phyloP scores from a whole-genome alignment of 2,797 vertebrate species.

The Gouania willdenowi region DNA sequence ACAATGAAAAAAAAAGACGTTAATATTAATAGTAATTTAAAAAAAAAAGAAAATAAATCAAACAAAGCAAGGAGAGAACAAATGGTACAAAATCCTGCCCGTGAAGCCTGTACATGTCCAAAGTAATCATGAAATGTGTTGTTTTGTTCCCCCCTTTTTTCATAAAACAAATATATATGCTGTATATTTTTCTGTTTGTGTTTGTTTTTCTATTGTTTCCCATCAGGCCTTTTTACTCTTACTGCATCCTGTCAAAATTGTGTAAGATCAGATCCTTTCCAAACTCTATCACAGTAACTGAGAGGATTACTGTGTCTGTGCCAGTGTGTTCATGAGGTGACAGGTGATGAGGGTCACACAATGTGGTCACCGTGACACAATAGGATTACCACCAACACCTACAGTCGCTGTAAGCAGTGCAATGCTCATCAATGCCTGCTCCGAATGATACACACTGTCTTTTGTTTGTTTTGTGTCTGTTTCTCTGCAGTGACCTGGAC shows the following conservation, averaged over 20 bases:
- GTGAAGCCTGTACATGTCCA: too few relatives aligned
- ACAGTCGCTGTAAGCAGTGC: slow-evolving; percentile 8
- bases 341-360: slow-evolving; percentile 43
- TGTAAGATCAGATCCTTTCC: slow-evolving; percentile 27
- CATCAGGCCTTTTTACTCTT: slow-evolving; percentile 7
- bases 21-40: too few relatives aligned
- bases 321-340: slow-evolving; percentile 5
- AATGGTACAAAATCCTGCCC: too few relatives aligned
- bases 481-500: slow-evolving; percentile 33
- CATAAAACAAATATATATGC: too few relatives aligned
- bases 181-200: not conserved
- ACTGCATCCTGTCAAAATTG: slow-evolving; percentile 19
- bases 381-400: slow-evolving; percentile 56
- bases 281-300: slow-evolving; percentile 48
- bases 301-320: slow-evolving; percentile 39
- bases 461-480: slow-evolving; percentile 12
- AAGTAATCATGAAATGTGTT: too few relatives aligned
- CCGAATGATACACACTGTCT: slow-evolving; percentile 29
- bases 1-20: too few relatives aligned
- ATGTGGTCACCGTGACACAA: slow-evolving; percentile 51
- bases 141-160: too few relatives aligned
- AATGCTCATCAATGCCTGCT: slow-evolving; percentile 28
- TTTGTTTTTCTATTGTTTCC: not conserved
- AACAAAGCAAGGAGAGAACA: too few relatives aligned
- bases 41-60: too few relatives aligned